phyloP scores from a whole-genome alignment of 2,113 vertebrate genomes.

The Deroptyus accipitrinus region DNA sequence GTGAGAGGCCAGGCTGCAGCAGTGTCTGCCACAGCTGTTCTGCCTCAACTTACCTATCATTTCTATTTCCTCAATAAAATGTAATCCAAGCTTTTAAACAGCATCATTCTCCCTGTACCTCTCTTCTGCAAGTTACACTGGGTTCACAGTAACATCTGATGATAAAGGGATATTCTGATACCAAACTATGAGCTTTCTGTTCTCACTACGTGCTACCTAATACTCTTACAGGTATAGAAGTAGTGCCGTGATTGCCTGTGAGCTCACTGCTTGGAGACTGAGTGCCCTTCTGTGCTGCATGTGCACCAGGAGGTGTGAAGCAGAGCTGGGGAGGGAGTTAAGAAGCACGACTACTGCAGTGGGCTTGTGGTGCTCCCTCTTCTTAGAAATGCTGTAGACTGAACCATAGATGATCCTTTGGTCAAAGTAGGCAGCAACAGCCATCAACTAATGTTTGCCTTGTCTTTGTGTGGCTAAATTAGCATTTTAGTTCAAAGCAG shows the following conservation, averaged over 20 bases:
- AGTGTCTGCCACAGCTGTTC: not conserved
- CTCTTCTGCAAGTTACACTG: not conserved
- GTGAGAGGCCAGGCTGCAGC: not conserved
- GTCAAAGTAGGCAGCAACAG: not conserved
- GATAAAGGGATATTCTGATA: not conserved
- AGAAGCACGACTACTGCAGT: accelerated
- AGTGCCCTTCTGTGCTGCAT: not conserved
- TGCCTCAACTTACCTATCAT: not conserved
- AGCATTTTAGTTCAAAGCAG: not conserved
- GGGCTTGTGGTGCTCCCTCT: not conserved
- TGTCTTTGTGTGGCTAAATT: not conserved
- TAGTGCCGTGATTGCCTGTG: not conserved
- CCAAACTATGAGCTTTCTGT: not conserved
- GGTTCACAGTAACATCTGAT: not conserved
- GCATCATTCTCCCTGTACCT: not conserved
- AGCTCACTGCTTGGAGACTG: not conserved
- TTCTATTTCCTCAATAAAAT: not conserved
- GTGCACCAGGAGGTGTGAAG: not conserved
- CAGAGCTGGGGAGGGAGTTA: not conserved
- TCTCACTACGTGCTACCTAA: not conserved
- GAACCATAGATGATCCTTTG: not conserved
- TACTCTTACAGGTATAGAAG: not conserved
- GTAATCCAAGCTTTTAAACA: not conserved
- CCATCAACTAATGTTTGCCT: not conserved
- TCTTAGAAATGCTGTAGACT: not conserved